Evolutionary conservation across 2,888 invertebrate genomes (phyloP), one percentile per base, ranked within the genome.

Genomic region (Oscheius sp.): DNA sequence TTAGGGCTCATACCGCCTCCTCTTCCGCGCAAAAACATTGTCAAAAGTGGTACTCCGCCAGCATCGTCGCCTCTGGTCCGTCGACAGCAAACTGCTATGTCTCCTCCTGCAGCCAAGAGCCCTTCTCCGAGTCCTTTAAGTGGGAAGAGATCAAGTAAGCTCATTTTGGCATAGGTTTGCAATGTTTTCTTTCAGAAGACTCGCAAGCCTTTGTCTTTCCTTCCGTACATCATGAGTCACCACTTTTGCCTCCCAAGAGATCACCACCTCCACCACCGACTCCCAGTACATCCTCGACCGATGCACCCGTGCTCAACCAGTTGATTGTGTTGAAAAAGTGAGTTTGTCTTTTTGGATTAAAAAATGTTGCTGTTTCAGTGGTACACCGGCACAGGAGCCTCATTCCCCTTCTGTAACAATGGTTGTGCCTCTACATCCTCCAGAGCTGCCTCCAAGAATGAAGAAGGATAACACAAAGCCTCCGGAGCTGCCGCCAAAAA

Each of bases 1-100:
- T 55, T 37, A 68, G 68, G 68, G 55, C 55, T 68, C 29, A 35
- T 68, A 7, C 68, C 68, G 5, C 68, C 68, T 13, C 68, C 68
- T 37, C 55, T 55, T 11, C 68, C 68, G 33, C 32, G 33, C 53
- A 68, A 68, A 37, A 68, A 51, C 5, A 55, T 55, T 35, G n/a
- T 42, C 3, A 37, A 53, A 37, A 55, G 55, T 11, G 53, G n/a
- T 9, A 37, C 68, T 37, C 53, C 68, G 13, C 55, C 68, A 21
- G 33, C 35, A 33, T 55, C 55, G 11, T 37, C 37, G 9, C 55
- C 68, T 53, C 42, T 53, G 33, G n/a, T 35, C 2, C 10, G 55
- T 13, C 21, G 55, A 10, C 37, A n/a, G 4, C 48, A 48, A 9
- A 9, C 42, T n/a, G 35, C 66, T 11, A 53, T 66, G 66, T 51